These are phyloP conservation scores for Xiphorhynchus elegans DNA, from an alignment of 2,113 vertebrate genomes.

Conservation along the genomic window DNA sequence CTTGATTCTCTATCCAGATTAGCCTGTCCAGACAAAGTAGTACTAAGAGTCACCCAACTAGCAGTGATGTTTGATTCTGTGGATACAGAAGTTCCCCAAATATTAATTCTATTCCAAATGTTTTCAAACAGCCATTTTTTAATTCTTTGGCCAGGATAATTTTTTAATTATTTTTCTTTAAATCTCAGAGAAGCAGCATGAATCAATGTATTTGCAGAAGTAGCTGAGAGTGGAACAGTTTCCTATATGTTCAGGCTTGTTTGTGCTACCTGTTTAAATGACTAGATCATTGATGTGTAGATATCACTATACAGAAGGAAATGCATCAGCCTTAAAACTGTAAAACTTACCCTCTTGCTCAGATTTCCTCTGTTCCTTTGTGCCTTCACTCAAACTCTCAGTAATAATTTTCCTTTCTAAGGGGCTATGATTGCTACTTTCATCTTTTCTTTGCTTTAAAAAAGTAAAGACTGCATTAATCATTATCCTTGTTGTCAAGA, in stretches of 20 bases:
- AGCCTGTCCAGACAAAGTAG: not conserved
- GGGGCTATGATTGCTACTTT: not conserved
- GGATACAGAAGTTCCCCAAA: not conserved
- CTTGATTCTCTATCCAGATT: not conserved
- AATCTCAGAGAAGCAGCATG: not conserved
- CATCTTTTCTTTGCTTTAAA: slow-evolving; percentile 49
- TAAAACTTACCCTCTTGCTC: slow-evolving; percentile 43
- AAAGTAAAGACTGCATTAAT: not conserved
- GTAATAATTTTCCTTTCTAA: slow-evolving; percentile 4
- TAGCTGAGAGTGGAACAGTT: not conserved
- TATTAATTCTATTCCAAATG: not conserved
- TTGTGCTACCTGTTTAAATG: not conserved
- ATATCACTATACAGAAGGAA: not conserved
- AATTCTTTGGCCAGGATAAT: not conserved
- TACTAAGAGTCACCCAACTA: not conserved
- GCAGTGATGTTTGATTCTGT: not conserved
- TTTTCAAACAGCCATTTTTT: not conserved
- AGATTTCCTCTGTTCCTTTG: not conserved
- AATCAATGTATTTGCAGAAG: not conserved
- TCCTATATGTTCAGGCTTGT: not conserved
- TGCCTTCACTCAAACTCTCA: slow-evolving; percentile 8
- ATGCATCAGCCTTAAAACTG: not conserved
- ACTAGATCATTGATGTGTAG: not conserved
- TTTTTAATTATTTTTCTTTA: not conserved
- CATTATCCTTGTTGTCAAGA: not conserved